Evolutionary conservation across 2,888 invertebrate species (phyloP), one percentile per base, ranked within the genome.

Genomic region (Eupithecia tripunctaria): DNA sequence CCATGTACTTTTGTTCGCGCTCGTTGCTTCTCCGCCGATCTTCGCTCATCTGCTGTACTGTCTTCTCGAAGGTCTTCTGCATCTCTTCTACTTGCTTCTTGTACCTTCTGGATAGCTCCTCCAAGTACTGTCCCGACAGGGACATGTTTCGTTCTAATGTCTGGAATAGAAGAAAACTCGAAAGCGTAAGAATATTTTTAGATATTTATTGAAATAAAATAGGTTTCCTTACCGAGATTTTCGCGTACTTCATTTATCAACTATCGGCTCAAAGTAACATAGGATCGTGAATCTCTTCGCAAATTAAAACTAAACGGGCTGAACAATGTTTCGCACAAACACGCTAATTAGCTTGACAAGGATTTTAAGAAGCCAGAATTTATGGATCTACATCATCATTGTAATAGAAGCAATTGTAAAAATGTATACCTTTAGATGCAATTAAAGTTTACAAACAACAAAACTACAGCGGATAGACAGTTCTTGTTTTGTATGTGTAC

Each of bases 71-170:
- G 5, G 97, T 96, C 80, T 96, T 95, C 88, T 98, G 98, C 96
- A 99, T 97, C 85, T 99, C 99, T 89, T 99, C 99, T 67, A 99
- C 98, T 93, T 99, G 99, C 82, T 98, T 98, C 88, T 98, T 98
- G 92, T 99, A 99, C 21, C 99, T 96, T 71, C 97, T 96, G 90
- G 99, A 99, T 80, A 99, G 94, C 88, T 99, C 99, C 89, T 99
- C 99, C 80, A 99, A 94, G 89, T 99, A 99, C 89, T 99, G 98
- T 75, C 98, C 97, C 79, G 99, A 99, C 59, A 99, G 95, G 18
- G 99, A 99, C 96, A 99, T 98, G 92, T 99, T 99, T 81, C 98
- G 96, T 92, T 99, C 99, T 81, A 99, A 95, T 68, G 97, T 97
- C 97, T 98, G 94, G 75, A 95, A 95, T 73, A 71, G 72, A 79